These are phyloP conservation scores for Antheraea mylitta DNA, from an alignment of 1,140 invertebrate species.

Conservation along the genomic window DNA sequence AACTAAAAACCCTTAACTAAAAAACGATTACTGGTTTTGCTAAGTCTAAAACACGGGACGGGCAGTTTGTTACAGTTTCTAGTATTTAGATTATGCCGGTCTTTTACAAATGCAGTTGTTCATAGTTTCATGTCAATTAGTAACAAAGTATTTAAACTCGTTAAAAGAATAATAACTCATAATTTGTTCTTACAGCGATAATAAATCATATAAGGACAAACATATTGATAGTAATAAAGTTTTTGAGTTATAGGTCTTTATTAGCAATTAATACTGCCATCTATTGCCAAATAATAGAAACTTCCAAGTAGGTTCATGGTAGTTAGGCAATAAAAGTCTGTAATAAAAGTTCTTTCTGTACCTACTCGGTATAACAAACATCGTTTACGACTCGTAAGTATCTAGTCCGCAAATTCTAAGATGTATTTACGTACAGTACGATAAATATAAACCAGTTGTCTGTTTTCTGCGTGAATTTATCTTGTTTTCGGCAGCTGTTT, in stretches of 20 bases:
- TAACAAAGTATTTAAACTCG: too few relatives aligned
- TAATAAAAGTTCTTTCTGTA: conserved; percentile 9
- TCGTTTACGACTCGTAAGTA: conserved; percentile 13
- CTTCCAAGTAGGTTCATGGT: not conserved
- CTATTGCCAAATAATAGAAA: not conserved
- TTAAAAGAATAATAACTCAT: not conserved
- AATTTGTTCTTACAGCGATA: not conserved
- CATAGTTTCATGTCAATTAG: too few relatives aligned
- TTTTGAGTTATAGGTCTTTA: not conserved
- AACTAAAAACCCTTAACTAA: too few relatives aligned
- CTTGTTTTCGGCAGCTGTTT: too few relatives aligned
- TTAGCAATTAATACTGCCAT: conserved; percentile 1
- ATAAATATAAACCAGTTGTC: not conserved
- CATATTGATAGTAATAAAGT: not conserved
- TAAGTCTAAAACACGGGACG: too few relatives aligned
- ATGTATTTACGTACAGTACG: not conserved
- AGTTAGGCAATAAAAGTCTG: conserved; percentile 10
- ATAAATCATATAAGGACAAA: not conserved
- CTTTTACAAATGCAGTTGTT: too few relatives aligned
- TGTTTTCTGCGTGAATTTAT: too few relatives aligned
- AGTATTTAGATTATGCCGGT: too few relatives aligned
- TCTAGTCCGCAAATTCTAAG: not conserved
- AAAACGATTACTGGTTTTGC: too few relatives aligned
- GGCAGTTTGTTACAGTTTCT: too few relatives aligned
- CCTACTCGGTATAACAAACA: conserved; percentile 18